These are phyloP conservation scores for Saturnia japonica DNA, from an alignment of 2,888 invertebrate genomes.

Conservation along the genomic window DNA sequence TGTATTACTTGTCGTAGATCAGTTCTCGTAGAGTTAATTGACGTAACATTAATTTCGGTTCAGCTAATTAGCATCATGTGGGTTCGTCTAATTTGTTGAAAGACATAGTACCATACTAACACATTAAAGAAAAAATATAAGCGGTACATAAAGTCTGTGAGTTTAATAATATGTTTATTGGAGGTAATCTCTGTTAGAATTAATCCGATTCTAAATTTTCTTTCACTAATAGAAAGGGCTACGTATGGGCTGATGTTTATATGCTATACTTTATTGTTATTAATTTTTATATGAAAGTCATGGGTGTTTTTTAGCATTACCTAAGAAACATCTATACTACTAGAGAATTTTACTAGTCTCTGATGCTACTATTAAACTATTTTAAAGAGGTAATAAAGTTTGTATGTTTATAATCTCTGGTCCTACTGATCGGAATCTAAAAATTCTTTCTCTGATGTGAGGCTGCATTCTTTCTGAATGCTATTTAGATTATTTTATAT, in stretches of 20 bases:
- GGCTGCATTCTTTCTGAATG: no score
- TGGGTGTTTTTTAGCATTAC: neutral
- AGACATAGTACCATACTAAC: conserved; percentile 25
- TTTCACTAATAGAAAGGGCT: neutral
- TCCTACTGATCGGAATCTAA: no score
- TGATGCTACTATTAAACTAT: no score
- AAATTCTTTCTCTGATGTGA: no score
- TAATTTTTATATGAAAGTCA: neutral
- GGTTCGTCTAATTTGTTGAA: conserved; percentile 49
- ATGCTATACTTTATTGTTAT: neutral
- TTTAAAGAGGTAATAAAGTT: no score
- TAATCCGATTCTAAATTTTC: neutral
- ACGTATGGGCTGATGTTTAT: neutral
- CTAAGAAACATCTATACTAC: neutral
- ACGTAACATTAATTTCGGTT: conserved; percentile 51
- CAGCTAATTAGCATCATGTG: conserved; percentile 44
- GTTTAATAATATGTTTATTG: neutral
- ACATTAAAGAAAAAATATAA: neutral
- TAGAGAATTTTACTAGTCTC: no score
- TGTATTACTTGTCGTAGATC: conserved; percentile 62
- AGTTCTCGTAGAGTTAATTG: conserved; percentile 63
- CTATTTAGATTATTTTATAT: no score
- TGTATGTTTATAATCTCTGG: no score
- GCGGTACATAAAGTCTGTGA: neutral
- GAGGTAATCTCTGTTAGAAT: neutral